A percentile compares a stretch with the other conserved stretches of the same genome.
phyloP scores from a whole-genome alignment of 2,888 invertebrate genomes.

The Andrena dorsata region DNA sequence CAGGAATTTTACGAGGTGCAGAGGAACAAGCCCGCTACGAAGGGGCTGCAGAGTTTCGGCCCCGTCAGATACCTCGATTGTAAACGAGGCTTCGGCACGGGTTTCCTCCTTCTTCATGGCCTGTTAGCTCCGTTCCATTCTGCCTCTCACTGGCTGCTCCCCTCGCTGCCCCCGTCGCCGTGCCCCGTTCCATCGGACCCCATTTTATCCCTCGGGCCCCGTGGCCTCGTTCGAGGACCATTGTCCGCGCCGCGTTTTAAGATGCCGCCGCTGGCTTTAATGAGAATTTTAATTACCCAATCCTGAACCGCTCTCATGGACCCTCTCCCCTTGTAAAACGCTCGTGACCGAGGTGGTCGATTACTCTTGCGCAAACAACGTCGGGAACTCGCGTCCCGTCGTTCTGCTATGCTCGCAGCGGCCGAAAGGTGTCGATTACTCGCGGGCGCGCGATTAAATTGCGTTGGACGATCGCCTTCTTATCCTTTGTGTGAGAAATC shows the following conservation, averaged over 20 bases:
- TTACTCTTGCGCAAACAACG: conserved; percentile 59
- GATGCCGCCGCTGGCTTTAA: conserved; percentile 73
- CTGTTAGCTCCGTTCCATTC: conserved; percentile 61
- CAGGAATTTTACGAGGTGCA: conserved; percentile 58
- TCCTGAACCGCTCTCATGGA: conserved; percentile 47
- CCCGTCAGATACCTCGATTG: conserved; percentile 61
- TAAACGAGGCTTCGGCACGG: conserved; percentile 63
- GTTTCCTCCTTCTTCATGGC: conserved; percentile 62
- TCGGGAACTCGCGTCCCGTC: conserved; percentile 52
- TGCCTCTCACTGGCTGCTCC: conserved; percentile 46
- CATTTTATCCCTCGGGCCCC: conserved; percentile 57
- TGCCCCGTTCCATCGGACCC: conserved; percentile 45
- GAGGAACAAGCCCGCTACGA: conserved; percentile 46
- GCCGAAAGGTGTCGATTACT: conserved; percentile 36
- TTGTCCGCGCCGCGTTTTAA: conserved; percentile 74
- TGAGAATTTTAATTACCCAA: conserved; percentile 79
- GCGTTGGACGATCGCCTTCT: not conserved
- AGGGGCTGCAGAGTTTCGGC: conserved; percentile 33
- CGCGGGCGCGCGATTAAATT: conserved; percentile 33
- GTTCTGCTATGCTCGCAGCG: conserved; percentile 33
- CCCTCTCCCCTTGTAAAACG: conserved; percentile 55
- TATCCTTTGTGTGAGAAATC: conserved; percentile 24
- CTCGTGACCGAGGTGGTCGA: conserved; percentile 47
- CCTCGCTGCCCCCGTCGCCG: conserved; percentile 11
- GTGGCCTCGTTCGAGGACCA: conserved; percentile 64